These are phyloP conservation scores for Daktulosphaira vitifoliae DNA, from an alignment of 1,140 invertebrate species.

Conservation along the genomic window DNA sequence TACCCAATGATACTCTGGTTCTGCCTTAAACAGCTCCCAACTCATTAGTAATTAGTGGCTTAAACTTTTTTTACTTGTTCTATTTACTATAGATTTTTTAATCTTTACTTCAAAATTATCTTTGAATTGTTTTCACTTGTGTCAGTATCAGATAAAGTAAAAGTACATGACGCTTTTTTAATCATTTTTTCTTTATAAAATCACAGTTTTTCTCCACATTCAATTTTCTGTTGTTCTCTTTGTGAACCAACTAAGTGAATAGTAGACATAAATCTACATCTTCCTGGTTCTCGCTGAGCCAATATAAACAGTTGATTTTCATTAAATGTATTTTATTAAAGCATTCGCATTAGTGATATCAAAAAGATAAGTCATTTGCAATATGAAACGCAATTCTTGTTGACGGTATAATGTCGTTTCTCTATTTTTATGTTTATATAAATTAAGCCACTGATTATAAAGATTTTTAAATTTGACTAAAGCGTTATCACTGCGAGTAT, in stretches of 20 bases:
- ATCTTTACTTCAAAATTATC: not conserved
- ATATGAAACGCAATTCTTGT: no score
- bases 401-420: no score
- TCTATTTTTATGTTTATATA: no score
- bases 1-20: not conserved
- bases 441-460: no score
- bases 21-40: not conserved
- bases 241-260: not conserved
- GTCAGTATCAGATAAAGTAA: not conserved
- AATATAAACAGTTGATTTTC: no score
- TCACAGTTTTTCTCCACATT: not conserved
- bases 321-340: no score
- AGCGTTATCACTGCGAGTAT: no score
- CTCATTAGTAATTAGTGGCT: not conserved
- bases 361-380: no score
- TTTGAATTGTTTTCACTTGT: not conserved
- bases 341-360: no score
- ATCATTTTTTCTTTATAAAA: not conserved
- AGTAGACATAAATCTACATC: slow-evolving; percentile 1
- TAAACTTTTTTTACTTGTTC: not conserved
- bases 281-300: no score
- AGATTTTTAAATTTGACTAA: no score
- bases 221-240: not conserved
- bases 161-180: not conserved
- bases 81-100: not conserved